phyloP scores from a whole-genome alignment of 2,113 vertebrate genomes.

The Lampris incognitus region DNA sequence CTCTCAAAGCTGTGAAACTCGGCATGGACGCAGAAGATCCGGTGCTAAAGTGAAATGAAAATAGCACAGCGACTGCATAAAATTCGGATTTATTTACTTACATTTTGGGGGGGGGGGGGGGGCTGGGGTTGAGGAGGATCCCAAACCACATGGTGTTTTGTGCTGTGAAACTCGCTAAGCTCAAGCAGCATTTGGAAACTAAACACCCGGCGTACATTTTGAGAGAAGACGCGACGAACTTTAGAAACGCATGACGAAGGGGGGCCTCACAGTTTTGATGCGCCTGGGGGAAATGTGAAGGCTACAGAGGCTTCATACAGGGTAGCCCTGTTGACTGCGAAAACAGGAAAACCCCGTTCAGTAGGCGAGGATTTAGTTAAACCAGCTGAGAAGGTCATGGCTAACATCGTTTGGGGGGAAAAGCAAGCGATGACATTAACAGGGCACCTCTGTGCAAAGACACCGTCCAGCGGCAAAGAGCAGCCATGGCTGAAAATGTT shows the following conservation, averaged over 20 bases:
- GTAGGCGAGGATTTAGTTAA: constrained; percentile 14
- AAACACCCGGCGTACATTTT: too few relatives aligned
- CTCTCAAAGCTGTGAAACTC: neutral
- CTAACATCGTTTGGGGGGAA: constrained; percentile 32
- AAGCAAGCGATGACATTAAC: constrained; percentile 21
- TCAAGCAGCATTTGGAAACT: too few relatives aligned
- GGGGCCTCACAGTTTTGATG: neutral
- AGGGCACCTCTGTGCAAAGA: constrained; percentile 21
- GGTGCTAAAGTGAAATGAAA: constrained; percentile 10
- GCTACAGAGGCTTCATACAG: constrained; percentile 11
- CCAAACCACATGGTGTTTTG: constrained; percentile 28
- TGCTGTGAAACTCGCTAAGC: neutral
- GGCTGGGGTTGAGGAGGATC: constrained; percentile 24
- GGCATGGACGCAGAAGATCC: neutral
- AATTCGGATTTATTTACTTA: neutral
- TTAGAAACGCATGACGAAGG: neutral
- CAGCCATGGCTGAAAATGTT: constrained; percentile 36
- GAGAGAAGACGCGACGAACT: neutral
- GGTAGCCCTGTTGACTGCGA: constrained; percentile 7
- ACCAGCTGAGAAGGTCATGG: constrained; percentile 29
- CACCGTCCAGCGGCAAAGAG: constrained; percentile 18
- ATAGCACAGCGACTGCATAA: too few relatives aligned
- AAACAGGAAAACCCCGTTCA: constrained; percentile 18
- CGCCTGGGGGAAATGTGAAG: constrained; percentile 2
- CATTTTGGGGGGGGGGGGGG: too few relatives aligned